Evolutionary conservation across 1,140 invertebrate genomes (phyloP), one percentile per base, ranked within the genome.

Genomic region (Bombus confusus): DNA sequence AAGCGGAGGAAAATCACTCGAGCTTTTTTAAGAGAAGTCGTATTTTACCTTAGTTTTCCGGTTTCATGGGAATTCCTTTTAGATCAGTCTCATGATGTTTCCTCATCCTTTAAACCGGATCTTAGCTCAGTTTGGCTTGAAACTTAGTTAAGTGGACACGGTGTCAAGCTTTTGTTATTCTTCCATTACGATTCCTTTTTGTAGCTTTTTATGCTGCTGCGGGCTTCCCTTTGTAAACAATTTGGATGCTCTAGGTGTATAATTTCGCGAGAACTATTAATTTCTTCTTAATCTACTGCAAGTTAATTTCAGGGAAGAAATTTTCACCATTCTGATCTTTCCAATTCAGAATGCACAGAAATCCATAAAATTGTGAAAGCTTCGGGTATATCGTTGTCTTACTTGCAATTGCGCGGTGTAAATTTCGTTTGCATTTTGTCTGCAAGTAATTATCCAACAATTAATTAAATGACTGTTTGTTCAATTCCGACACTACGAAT

Each of bases 111-210:
- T 66, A 34, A 66, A 66, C 64, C 64, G 64, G 64, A 66, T 34
- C 8, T 34, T 34, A 15, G 6, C 15, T 18, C 31, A 8, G 13
- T 66, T 66, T 18, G 64, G 15, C n/a, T 66, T 66, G n/a, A 66
- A 66, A 66, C 64, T 66, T 66, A 18, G n/a, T 66, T 66, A 66
- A 66, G 31, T 66, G 64, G 31, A 66, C 31, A 66, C n/a, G n/a
- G 62, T 66, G 64, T 66, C 64, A 34, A 66, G 64, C 31, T 66
- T 66, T 66, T 66, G n/a, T 66, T 66, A 66, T 66, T 66, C 64
- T 66, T 34, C 15, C 64, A 66, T 34, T 66, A 66, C 31, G 13
- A 34, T 66, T 15, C 15, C 31, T 66, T 18, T 66, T 34, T 34
- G 15, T 18, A 31, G 15, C 31, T 34, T 15, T 66, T 31, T 2